These are phyloP conservation scores for Euthynnus affinis DNA, from an alignment of 2,797 vertebrate genomes.

Conservation along the genomic window DNA sequence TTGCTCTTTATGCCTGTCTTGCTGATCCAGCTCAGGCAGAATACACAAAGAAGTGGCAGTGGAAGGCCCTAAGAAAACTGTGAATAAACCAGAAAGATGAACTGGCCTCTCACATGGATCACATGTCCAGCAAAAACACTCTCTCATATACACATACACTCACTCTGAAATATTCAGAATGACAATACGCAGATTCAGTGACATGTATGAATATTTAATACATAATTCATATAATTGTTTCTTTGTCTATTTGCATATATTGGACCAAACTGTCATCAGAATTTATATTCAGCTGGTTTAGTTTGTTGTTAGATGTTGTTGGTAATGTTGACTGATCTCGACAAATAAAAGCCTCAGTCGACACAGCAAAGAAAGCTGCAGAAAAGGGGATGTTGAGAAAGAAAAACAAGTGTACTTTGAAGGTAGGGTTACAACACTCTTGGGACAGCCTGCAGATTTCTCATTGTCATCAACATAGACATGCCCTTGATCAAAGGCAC, in stretches of 20 bases:
- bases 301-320: conserved; percentile 22
- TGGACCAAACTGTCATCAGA: conserved; percentile 4
- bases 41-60: conserved; percentile 43
- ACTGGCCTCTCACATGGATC: conserved; percentile 20
- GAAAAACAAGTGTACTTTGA: conserved; percentile 68
- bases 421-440: conserved; percentile 72
- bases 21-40: conserved; percentile 58
- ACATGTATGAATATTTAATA: not conserved
- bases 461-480: conserved; percentile 78
- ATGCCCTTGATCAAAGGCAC: conserved; percentile 76
- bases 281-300: conserved; percentile 39
- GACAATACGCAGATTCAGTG: conserved; percentile 7
- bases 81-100: conserved; percentile 29
- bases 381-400: conserved; percentile 49
- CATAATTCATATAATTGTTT: not conserved
- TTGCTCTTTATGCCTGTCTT: conserved; percentile 76
- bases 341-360: conserved; percentile 53
- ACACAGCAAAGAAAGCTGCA: conserved; percentile 48
- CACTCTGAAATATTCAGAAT: conserved; percentile 35
- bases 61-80: conserved; percentile 54
- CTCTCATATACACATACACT: conserved; percentile 12
- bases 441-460: conserved; percentile 69
- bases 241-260: conserved; percentile 13
- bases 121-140: not conserved
- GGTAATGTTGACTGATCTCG: conserved; percentile 39